Base-by-base conservation (phyloP, 2,113 vertebrate genomes). In the Syngnathus floridae region DNA sequence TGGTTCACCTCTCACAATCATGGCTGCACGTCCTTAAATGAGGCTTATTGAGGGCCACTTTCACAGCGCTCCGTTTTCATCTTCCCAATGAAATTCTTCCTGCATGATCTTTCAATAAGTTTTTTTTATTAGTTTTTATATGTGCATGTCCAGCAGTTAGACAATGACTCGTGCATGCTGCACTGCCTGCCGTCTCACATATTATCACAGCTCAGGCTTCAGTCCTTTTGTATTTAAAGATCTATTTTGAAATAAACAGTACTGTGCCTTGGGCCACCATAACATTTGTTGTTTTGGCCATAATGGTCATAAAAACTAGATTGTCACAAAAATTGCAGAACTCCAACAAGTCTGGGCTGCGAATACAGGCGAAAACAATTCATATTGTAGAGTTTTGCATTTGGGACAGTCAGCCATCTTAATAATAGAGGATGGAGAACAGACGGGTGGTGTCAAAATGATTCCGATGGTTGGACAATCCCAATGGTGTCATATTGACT, bases 41-140 rank as follows among this genome's bases (percentile, higher is more conserved):
- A 79, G 69, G 36, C 63, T 12, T 56, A 70, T 62, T 66, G 68
- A 80, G 73, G 70, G 77, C 59, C 66, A 70, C 69, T 48, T n/a
- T 66, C 79, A 69, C 37, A 63, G 45, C 70, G n/a, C 57, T 72
- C 80, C 21, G 11, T 19, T 46, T 46, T 48, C 46, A 48, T 48
- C 67, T 64, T 72, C 65, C 71, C 70, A 66, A 70, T 72, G 72
- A 66, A 81, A 67, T 72, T 73, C 70, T 73, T 74, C 72, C 26
- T 74, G 73, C 85, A 78, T 65, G 65, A 61, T 52, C 68, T 66
- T 77, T 49, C 38, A 68, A 41, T 2, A 7, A 10, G 19, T 51
- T 10, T 51, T 51, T n/a, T 51, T 7, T 9, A 10, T 51, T 51
- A 2, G 10, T 2, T 51, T 21, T 21, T 51, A 21, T 26, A 55